These are phyloP conservation scores for Callospermophilus lateralis DNA, from an alignment of 2,113 vertebrate species.

Conservation along the genomic window DNA sequence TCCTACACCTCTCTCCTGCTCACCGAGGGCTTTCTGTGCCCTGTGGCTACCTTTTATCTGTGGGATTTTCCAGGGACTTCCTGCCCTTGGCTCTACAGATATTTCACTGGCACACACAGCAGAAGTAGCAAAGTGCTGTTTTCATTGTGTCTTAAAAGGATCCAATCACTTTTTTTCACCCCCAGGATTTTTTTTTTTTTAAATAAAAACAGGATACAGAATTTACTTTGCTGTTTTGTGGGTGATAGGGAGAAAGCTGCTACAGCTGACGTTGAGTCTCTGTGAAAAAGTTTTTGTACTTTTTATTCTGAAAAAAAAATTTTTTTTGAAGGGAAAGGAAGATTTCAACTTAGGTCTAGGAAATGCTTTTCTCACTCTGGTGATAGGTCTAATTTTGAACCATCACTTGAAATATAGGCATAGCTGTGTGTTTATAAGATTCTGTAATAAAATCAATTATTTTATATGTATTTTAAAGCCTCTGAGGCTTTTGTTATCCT, in stretches of 20 bases:
- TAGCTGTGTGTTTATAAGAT: not conserved
- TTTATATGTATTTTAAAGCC: not conserved
- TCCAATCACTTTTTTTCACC: not conserved
- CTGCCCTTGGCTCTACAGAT: too few relatives aligned
- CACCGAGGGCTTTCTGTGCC: not conserved
- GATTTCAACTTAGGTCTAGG: not conserved
- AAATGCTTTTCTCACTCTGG: not conserved
- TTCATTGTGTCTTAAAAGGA: slow-evolving; percentile 45
- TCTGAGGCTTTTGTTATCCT: not conserved
- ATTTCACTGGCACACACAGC: not conserved
- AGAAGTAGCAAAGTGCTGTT: not conserved
- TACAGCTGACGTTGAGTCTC: not conserved
- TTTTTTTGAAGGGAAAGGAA: not conserved
- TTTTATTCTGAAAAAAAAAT: not conserved
- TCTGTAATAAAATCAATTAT: not conserved
- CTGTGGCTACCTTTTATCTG: not conserved
- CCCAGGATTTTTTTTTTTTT: slow-evolving; percentile 34
- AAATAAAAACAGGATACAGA: not conserved
- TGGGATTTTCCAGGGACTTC: not conserved
- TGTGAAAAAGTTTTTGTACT: slow-evolving; percentile 3
- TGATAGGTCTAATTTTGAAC: not conserved
- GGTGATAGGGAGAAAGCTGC: not conserved
- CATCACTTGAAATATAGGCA: not conserved
- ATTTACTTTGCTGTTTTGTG: slow-evolving; percentile 39
- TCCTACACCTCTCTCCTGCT: not conserved